Base-by-base conservation (phyloP, 2,888 invertebrate genomes). In the Corbicula japonica region DNA sequence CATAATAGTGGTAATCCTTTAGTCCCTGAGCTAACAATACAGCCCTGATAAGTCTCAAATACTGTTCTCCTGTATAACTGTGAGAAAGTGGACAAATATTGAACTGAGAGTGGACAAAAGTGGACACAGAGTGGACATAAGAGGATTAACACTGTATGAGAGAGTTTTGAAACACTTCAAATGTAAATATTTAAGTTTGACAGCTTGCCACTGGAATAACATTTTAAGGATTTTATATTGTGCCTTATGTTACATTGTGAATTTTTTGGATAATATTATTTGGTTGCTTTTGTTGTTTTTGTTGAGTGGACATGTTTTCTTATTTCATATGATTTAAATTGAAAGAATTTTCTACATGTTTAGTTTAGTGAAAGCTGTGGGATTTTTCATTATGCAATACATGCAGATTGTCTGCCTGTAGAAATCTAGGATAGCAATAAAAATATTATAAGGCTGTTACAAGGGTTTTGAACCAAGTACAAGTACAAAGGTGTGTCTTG, bases 21-120 rank as follows among this genome's bases (percentile, higher is more conserved):
- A 28, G 52, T 66, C 23, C 35, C 52, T 62, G 54, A 41, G 38
- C 62, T 48, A 60, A 71, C 62, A 71, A 52, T 52, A 10, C 12
- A 18, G 35, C 23, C 30, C 30, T 21, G 65, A 58, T 73, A 73
- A 73, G 65, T 58, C 52, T 38, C 34, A 73, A 41, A 50, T 48
- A 21, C 46, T 73, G 66, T 73, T 65, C 66, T 73, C 30, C 30
- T 10, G 18, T 38, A 38, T 66, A 60, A 58, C 44, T 66, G 73
- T 73, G 73, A 73, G 73, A 77, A 68, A 77, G 56, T 68, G 62
- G 68, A 54, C 73, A 77, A 77, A 77, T 58, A 77, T 30, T 68
- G 73, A 56, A 48, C 41, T 56, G n/a, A 58, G 74, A 60, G 32
- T 58, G 58, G 34, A 56, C 41, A 48, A 48, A n/a, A 58, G 71